Evolutionary conservation across 2,113 vertebrate genomes (phyloP).

Genomic region (Tachycineta bicolor): DNA sequence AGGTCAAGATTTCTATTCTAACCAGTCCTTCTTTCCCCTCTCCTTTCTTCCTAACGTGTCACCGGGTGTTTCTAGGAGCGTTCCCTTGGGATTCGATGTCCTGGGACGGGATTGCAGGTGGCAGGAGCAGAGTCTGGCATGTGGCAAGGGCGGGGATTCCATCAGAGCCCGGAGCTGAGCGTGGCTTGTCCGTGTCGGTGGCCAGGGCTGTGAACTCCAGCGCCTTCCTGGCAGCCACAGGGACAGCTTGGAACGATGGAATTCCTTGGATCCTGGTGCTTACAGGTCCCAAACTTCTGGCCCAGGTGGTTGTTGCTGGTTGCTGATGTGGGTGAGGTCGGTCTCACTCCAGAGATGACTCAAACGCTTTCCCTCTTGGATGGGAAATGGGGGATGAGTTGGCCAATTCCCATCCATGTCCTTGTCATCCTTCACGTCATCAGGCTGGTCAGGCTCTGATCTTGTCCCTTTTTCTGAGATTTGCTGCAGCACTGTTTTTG

Average conservation of each 20-base stretch:
- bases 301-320: neutral
- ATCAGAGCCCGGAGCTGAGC: neutral
- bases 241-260: neutral
- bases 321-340: neutral
- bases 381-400: neutral
- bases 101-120: neutral
- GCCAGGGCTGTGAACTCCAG: neutral
- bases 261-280: neutral
- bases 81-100: neutral
- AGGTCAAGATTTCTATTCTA: neutral
- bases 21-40: neutral
- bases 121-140: neutral
- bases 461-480: neutral
- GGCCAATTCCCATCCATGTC: neutral
- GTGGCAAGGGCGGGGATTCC: neutral
- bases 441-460: neutral
- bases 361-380: neutral
- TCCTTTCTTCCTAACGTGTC: neutral
- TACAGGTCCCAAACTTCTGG: neutral
- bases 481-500: neutral
- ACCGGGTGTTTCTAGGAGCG: neutral
- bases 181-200: neutral
- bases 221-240: neutral
- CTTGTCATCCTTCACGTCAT: neutral
- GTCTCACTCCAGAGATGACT: neutral